Conservation (phyloP, 2,888 invertebrate genomes). For the Cosmia trapezina region DNA sequence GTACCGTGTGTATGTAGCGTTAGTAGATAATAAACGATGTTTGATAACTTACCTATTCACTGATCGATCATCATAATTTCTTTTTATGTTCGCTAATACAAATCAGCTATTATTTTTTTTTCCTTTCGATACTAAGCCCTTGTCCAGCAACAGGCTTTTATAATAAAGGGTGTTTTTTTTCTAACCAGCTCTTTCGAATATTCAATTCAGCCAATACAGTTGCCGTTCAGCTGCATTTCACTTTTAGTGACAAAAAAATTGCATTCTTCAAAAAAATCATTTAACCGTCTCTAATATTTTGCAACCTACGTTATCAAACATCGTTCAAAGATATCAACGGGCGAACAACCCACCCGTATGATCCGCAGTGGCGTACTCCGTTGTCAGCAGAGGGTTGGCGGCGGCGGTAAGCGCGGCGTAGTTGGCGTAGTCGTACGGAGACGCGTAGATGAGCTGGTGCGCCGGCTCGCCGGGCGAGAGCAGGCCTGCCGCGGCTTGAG, state of each 20-base stretch:
- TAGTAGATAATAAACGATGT: slow-evolving; percentile 76
- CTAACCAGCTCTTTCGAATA: background rate
- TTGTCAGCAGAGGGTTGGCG: slow-evolving; percentile 94
- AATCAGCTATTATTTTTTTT: background rate
- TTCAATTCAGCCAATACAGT: slow-evolving; percentile 15
- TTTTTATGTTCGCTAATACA: background rate
- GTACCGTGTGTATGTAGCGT: slow-evolving; percentile 81
- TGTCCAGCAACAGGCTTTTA: slow-evolving; percentile 18
- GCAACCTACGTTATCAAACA: slow-evolving; percentile 73
- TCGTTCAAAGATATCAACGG: slow-evolving; percentile 81
- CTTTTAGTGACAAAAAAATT: background rate
- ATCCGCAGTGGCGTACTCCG: slow-evolving; percentile 95
- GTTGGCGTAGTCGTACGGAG: slow-evolving; percentile 97
- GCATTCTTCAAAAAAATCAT: background rate
- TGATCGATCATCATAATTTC: background rate
- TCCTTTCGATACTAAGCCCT: background rate
- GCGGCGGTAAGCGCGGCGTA: slow-evolving; percentile 95
- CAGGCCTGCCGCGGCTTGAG: slow-evolving; percentile 83
- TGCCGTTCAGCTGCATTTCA: slow-evolving; percentile 18
- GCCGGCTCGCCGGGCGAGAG: slow-evolving; percentile 92
- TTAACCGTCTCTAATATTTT: slow-evolving; percentile 1
- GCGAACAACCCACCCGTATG: slow-evolving; percentile 97
- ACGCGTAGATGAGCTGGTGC: slow-evolving; percentile 96
- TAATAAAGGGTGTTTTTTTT: background rate
- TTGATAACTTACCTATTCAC: slow-evolving; percentile 74